phyloP scores from a whole-genome alignment of 2,888 invertebrate species.

The Monochamus alternatus region DNA sequence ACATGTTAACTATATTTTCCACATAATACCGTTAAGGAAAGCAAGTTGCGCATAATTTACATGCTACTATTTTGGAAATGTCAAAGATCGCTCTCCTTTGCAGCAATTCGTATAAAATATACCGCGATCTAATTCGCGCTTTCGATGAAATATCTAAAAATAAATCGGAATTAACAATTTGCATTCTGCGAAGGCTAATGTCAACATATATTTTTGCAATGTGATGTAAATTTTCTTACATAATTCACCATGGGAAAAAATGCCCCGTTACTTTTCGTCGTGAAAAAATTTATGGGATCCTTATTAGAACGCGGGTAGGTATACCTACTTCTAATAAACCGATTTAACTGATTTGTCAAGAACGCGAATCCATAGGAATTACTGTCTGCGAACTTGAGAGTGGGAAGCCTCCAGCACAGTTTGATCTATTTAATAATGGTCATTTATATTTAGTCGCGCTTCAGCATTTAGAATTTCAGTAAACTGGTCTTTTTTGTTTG shows the following conservation, averaged over 20 bases:
- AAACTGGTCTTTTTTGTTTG: no score
- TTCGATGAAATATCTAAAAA: conserved; percentile 9
- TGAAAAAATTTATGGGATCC: neutral
- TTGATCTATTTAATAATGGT: neutral
- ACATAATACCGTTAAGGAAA: neutral
- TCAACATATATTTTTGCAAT: neutral
- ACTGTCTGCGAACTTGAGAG: neutral
- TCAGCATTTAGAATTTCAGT: no score
- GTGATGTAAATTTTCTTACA: conserved; percentile 12
- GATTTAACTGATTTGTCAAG: neutral
- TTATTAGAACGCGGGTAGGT: neutral
- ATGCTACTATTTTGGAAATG: no score
- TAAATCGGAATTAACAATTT: conserved; percentile 7
- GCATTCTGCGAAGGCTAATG: conserved; percentile 3
- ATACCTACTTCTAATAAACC: neutral
- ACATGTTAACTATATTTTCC: no score
- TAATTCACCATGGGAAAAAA: neutral
- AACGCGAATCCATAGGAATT: neutral
- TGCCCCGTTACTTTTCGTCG: neutral
- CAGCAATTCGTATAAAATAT: no score
- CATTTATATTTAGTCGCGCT: no score
- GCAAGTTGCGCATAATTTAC: neutral
- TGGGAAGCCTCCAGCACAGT: neutral
- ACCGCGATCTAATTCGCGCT: neutral
- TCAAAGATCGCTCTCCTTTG: no score